These are phyloP conservation scores for Caenorhabditis latens DNA, from an alignment of 1,140 invertebrate species.

Conservation along the genomic window DNA sequence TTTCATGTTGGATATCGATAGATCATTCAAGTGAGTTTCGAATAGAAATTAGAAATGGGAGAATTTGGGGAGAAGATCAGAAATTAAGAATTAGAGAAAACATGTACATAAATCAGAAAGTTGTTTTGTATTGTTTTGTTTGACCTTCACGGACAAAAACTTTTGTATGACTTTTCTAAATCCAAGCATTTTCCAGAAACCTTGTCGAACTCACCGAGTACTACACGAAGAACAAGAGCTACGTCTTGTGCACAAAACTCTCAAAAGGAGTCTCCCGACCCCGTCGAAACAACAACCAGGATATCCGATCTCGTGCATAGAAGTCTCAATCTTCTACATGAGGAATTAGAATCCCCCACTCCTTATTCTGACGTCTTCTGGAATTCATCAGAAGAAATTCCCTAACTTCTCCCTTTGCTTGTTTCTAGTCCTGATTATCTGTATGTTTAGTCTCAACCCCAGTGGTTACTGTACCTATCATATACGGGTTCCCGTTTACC, in stretches of 20 bases:
- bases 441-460: not conserved
- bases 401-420: no score
- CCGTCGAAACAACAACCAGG: not conserved
- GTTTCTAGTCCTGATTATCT: not conserved
- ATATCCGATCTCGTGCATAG: not conserved
- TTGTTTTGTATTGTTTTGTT: not conserved
- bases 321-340: no score
- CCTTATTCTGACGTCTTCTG: conserved; percentile 2
- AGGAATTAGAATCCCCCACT: no score
- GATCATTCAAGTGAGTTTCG: conserved; percentile 28
- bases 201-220: conserved; percentile 29
- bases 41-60: no score
- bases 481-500: not conserved
- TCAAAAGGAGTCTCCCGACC: not conserved
- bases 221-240: conserved; percentile 48
- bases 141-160: not conserved
- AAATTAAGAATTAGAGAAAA: not conserved
- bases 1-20: conserved; percentile 9
- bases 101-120: no score
- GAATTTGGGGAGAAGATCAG: not conserved
- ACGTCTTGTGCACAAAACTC: conserved; percentile 24
- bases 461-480: no score
- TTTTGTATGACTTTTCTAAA: not conserved
- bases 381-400: not conserved
- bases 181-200: conserved; percentile 6